Evolutionary conservation across 2,797 vertebrate genomes (phyloP), one percentile per base, ranked within the genome.

Genomic region (Coilia nasus): DNA sequence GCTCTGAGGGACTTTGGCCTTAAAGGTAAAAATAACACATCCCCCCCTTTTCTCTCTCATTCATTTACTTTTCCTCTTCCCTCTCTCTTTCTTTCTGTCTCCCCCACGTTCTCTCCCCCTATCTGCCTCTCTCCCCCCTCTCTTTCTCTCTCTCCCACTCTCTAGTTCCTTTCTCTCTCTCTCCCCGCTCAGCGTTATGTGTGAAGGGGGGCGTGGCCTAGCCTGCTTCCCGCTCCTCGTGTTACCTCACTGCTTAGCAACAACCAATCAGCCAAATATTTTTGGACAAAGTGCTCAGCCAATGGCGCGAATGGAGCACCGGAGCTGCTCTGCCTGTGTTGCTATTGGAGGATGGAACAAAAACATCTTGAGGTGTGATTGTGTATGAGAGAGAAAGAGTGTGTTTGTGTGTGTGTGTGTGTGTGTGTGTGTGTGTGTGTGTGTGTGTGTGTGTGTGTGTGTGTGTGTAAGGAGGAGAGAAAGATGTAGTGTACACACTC

Each of bases 201-300:
- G 60, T 17, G 35, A 81, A 50, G 91, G 87, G 85, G 91, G 90
- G n/a, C 44, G 91, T 92, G 89, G 89, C 87, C 44, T 86, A 89
- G 86, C 64, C 85, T 85, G 92, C 90, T 91, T 93, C 89, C 93
- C 89, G 92, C 92, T 93, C 94, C 94, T 93, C 93, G 89, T 85
- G 91, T 91, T 94, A 89, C 91, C 85, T 41, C 91, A 95, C 95
- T 96, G 95, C 95, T 96, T 96, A 95, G 96, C 95, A 96, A 96
- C 96, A 96, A 91, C 95, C 95, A 96, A 96, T 96, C 95, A 93
- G 93, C 93, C 93, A 92, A 92, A 94, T 93, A 93, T 94, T 95
- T 96, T 95, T 95, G 94, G 93, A 92, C 93, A 90, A 89, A 83
- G 82, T 83, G 82, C 47, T 41, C 90, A 95, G 94, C 95, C 95